These are phyloP conservation scores for Serilophus lunatus DNA, from an alignment of 2,113 vertebrate species.

Conservation along the genomic window DNA sequence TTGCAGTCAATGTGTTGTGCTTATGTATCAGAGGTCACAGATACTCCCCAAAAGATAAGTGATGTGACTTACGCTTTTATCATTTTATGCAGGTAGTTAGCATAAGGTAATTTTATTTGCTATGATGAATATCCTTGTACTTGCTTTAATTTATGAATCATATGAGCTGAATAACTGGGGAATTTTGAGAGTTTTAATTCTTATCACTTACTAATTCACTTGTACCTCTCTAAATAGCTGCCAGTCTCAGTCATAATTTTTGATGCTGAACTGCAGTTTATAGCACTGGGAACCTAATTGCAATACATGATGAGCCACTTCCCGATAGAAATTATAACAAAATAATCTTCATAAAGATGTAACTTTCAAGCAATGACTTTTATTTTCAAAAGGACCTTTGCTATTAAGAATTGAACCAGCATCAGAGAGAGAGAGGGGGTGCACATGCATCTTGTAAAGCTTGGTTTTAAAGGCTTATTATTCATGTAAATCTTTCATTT, in stretches of 20 bases:
- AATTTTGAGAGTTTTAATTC: not conserved
- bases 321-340: not conserved
- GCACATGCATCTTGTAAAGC: not conserved
- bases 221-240: slow-evolving; percentile 4
- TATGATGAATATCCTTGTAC: not conserved
- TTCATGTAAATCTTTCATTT: not conserved
- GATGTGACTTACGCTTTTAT: not conserved
- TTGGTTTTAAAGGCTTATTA: not conserved
- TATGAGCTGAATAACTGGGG: not conserved
- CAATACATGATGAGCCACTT: not conserved
- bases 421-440: not conserved
- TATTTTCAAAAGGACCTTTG: slow-evolving; percentile 2
- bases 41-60: not conserved
- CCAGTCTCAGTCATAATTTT: not conserved
- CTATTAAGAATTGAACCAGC: not conserved
- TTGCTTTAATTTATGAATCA: not conserved
- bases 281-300: not conserved
- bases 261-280: not conserved
- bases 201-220: not conserved
- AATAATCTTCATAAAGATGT: not conserved
- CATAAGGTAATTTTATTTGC: not conserved
- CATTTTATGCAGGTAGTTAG: not conserved
- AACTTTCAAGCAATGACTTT: slow-evolving; percentile 30
- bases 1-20: not conserved
- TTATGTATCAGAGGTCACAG: not conserved